Base-by-base conservation (phyloP, 30 jellyfish, hydroid and myxozoan species). In the Calvadosia cruxmelitensis region DNA sequence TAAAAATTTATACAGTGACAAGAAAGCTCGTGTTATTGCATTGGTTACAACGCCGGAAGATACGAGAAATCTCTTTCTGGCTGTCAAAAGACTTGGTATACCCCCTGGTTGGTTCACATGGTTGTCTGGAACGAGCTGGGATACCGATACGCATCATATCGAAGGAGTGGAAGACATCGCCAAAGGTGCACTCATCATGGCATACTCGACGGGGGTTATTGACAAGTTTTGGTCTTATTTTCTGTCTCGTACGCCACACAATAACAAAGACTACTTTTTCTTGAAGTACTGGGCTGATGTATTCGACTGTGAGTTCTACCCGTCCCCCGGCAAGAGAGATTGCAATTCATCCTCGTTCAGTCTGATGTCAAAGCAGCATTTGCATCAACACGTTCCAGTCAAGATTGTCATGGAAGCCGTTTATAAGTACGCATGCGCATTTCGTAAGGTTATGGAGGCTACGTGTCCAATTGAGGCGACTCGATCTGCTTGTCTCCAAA, bases 31-130 rank as follows among this genome's bases (percentile, higher is more conserved):
- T 13, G 85, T 74, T 16, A 73, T 85, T 7, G 63, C 78, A 10
- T 50, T 85, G 75, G 73, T 85, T 49, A 78, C 93, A 2, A 63
- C 74, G 34, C 50, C 50, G 67, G 67, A 75, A 29, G 96, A 85
- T 65, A 67, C 96, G 16, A 61, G 71, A n/a, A 73, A 80, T 3
- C 62, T 85, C 7, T 53, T 85, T 16, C 16, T 63, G 30, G 93
- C 94, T 13, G 31, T 65, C 25, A 66, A 73, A 5, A 12, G 52
- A 49, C 57, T 42, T 42, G 57, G 57, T 5, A 42, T 42, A 5
- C 57, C 57, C 20, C 15, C 20, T 10, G 20, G 20, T 42, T 42
- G 57, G 57, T 49, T 78, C 48, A 62, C 73, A 1, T 85, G 92
- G 84, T 69, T 78, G 0, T 72, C 84, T 27, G 86, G 91, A 20